Evolutionary conservation across 2,113 vertebrate genomes (phyloP), one percentile per base, ranked within the genome.

Genomic region (Myrmecophaga tridactyla): DNA sequence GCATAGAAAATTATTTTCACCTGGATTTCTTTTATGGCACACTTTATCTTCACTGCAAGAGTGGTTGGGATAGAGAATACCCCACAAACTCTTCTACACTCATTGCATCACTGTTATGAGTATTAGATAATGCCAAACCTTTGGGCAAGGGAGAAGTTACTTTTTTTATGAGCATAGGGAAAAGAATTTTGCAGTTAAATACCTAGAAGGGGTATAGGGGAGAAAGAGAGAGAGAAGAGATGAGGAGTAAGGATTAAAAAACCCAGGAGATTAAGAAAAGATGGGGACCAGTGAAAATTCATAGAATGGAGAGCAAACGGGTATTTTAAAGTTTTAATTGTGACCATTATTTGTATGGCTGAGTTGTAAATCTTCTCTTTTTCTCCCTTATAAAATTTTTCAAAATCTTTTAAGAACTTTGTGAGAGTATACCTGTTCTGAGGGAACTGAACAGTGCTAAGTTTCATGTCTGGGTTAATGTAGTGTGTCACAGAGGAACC

Each of bases 1-100:
- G 78, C 65, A 75, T 41, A 85, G 88, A 89, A 53, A 89, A 92
- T 91, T 73, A 63, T 92, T 94, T 91, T 91, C 73, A 81, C 58
- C 25, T 94, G 72, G 85, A 86, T 89, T 96, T 65, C 12, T 82
- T 94, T 89, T 12, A 76, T 29, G 76, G 51, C 0, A 10, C 4
- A 11, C 31, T 89, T 34, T 89, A 1, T 70, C 36, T 92, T 81
- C 43, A n/a, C 13, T 81, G 51, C 51, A 81, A 89, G 43, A 95
- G 46, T 75, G n/a, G 53, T 13, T n/a, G n/a, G 63, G 2, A 69
- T 27, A 85, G 72, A 80, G 20, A n/a, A 67, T 17, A 56, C 53
- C 13, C 11, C 6, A 4, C 17, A 3, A 17, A 2, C 48, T 27
- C 36, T 58, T 67, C 48, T 3, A 20, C 18, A 48, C 14, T 87